These are phyloP conservation scores for Nymphalis io DNA, from an alignment of 1,140 invertebrate species.

Conservation along the genomic window DNA sequence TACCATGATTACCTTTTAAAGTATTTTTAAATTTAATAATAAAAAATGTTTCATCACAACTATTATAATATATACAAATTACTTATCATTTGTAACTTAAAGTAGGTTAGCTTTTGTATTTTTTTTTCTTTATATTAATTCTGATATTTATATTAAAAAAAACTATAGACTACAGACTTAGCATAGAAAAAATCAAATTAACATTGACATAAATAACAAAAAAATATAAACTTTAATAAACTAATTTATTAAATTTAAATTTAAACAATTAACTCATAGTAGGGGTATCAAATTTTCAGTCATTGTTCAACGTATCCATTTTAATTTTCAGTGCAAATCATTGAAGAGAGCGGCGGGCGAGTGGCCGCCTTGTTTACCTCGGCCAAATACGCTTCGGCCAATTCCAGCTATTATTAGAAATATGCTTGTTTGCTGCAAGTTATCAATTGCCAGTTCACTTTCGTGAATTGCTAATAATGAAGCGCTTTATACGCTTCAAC, in stretches of 20 bases:
- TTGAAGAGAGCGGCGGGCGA: conserved; percentile 42
- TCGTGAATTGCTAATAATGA: conserved; percentile 45
- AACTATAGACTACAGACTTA: too few relatives aligned
- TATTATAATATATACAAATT: too few relatives aligned
- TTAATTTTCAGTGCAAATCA: conserved; percentile 49
- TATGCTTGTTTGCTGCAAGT: conserved; percentile 51
- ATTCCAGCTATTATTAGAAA: conserved; percentile 59
- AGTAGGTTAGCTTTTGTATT: too few relatives aligned
- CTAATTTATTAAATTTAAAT: too few relatives aligned
- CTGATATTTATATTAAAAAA: too few relatives aligned
- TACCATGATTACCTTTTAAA: conserved; percentile 13
- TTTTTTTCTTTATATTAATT: too few relatives aligned
- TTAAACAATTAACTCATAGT: conserved; percentile 10
- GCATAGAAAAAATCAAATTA: too few relatives aligned
- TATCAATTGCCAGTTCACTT: conserved; percentile 38
- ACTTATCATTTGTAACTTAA: too few relatives aligned
- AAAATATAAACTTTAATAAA: too few relatives aligned
- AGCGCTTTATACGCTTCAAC: conserved; percentile 31
- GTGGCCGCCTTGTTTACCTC: conserved; percentile 41
- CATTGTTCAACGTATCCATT: conserved; percentile 45
- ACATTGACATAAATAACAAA: too few relatives aligned
- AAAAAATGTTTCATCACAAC: too few relatives aligned
- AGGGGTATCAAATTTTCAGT: conserved; percentile 30
- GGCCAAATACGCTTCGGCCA: conserved; percentile 49
- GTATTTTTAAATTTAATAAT: neutral